Base-by-base conservation (phyloP, 2,797 vertebrate genomes). In the Tapirus indicus region DNA sequence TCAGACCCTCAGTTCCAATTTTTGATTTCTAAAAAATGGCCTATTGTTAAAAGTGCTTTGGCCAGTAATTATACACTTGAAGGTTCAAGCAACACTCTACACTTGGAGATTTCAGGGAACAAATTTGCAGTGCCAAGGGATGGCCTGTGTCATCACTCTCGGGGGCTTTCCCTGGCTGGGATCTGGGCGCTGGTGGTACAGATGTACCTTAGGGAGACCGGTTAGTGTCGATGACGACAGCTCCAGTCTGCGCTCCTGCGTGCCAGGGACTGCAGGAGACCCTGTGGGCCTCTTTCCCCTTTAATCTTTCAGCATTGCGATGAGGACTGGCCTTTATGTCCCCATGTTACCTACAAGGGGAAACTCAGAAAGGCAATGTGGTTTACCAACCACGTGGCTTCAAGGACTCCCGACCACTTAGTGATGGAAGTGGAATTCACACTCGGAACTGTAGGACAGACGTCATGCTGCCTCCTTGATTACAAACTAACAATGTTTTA, bases 151-250 rank as follows among this genome's bases (percentile, higher is more conserved):
- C 5, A 0, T 7, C 16, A 58, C 20, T 16, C 54, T 35, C 7
- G 10, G 58, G n/a, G 41, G 25, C 35, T 72, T 54, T 32, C 56
- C 52, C 32, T 35, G 20, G 47, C 62, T n/a, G 18, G 38, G 32
- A 35, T 25, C 32, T 21, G 21, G 80, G 35, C 12, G 87, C 27
- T 44, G 16, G 6, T 13, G 25, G 18, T 74, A 35, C 27, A 88
- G 71, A 6, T 13, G 32, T 54, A n/a, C 32, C 13, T 11, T 10
- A 7, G 58, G 27, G 58, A 86, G 84, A 44, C 32, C 12, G 35
- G 58, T 58, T 49, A 0, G 18, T 0, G 3, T 27, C 4, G 17
- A 18, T 8, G 20, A 52, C 0, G 41, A 29, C 25, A 18, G 41
- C 69, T 23, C 2, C 5, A 2, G 2, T 60, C 52, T 47, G 68